Conservation (phyloP, 2,113 vertebrate species). For the Brachirus orientalis region DNA sequence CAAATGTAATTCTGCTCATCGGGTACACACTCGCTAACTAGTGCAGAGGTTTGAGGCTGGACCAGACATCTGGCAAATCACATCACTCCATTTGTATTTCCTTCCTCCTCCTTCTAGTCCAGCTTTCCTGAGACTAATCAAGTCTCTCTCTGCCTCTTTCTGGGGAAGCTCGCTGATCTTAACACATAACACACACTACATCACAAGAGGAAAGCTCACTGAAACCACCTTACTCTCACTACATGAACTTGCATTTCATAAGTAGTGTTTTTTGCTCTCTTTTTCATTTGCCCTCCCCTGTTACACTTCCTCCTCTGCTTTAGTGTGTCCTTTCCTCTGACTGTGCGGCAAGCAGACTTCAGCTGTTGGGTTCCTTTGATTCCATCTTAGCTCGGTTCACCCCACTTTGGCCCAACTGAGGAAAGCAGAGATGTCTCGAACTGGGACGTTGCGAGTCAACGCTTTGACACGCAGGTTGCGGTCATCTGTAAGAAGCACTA, state of each 20-base stretch:
- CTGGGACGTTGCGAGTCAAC: constrained; percentile 94
- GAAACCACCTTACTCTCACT: constrained; percentile 54
- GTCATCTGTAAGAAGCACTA: constrained; percentile 96
- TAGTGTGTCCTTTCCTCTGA: constrained; percentile 63
- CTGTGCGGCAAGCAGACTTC: constrained; percentile 67
- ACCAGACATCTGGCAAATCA: constrained; percentile 47
- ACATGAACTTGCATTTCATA: constrained; percentile 50
- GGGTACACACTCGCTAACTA: constrained; percentile 42
- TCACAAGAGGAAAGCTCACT: constrained; percentile 50
- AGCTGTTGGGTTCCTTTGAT: constrained; percentile 56
- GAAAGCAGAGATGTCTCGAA: constrained; percentile 96
- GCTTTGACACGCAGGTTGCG: constrained; percentile 97
- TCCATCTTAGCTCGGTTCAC: constrained; percentile 79
- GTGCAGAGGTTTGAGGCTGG: constrained; percentile 43
- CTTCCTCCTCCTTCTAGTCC: constrained; percentile 26
- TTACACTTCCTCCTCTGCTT: constrained; percentile 43
- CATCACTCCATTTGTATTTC: constrained; percentile 27
- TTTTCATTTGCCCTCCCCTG: constrained; percentile 45
- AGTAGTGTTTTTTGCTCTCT: constrained; percentile 49
- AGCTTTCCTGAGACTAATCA: constrained; percentile 47
- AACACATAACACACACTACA: constrained; percentile 58
- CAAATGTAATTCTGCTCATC: constrained; percentile 47
- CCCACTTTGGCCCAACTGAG: constrained; percentile 98
- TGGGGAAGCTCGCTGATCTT: constrained; percentile 59
- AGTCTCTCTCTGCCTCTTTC: constrained; percentile 45